A percentile compares a stretch with the other conserved stretches of the same genome.
phyloP scores from a whole-genome alignment of 2,888 invertebrate species.

The Petrolisthes manimaculis region DNA sequence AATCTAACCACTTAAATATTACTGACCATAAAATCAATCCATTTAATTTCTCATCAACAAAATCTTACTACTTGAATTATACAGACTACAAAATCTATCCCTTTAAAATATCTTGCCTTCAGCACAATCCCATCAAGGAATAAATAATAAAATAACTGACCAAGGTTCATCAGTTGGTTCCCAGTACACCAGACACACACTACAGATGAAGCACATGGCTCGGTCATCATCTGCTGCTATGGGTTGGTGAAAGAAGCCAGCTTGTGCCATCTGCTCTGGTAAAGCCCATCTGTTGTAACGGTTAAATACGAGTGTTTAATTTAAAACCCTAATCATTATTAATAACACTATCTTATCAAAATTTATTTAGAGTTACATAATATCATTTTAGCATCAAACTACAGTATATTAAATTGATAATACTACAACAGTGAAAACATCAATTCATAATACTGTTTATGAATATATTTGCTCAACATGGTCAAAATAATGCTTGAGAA shows the following conservation, averaged over 20 bases:
- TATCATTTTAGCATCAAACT: too few relatives aligned
- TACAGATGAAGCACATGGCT: constrained; percentile 96
- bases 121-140: background rate
- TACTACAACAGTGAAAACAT: too few relatives aligned
- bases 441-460: too few relatives aligned
- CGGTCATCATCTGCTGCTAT: constrained; percentile 90
- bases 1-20: too few relatives aligned
- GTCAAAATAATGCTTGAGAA: background rate
- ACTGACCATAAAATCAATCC: background rate
- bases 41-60: background rate
- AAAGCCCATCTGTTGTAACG: constrained; percentile 83
- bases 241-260: constrained; percentile 96
- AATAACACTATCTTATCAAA: too few relatives aligned
- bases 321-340: too few relatives aligned
- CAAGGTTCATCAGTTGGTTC: constrained; percentile 97
- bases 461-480: too few relatives aligned
- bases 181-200: constrained; percentile 95
- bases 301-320: too few relatives aligned
- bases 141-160: constrained; percentile 70
- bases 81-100: background rate
- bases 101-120: background rate
- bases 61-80: background rate
- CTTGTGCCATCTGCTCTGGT: constrained; percentile 96
- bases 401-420: too few relatives aligned
- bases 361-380: too few relatives aligned